Evolutionary conservation across 2,888 invertebrate genomes (phyloP), one percentile per base, ranked within the genome.

Genomic region (Punctoribates punctum): DNA sequence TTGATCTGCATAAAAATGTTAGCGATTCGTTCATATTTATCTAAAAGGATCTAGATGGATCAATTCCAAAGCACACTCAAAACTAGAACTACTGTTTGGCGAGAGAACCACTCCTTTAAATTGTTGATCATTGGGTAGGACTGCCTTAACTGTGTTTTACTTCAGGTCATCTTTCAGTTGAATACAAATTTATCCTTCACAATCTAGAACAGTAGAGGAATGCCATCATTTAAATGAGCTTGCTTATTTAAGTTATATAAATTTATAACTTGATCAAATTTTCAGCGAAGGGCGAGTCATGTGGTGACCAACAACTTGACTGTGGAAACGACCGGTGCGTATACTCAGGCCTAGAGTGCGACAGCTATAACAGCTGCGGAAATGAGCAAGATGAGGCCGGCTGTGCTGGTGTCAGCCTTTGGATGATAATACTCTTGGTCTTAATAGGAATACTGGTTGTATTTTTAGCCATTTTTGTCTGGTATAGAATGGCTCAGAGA

Each of bases 401-500:
- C 4, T 76, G 76, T 76, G 51, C 76, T 0, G 76, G 73, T 34
- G 42, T 76, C 34, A 73, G 76, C 29, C 27, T 54, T 72, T 73
- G 73, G 73, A 57, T 73, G 1, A 57, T 73, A 17, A 57, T 54
- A 20, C 51, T 76, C 4, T 38, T 76, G 15, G 17, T 76, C 9
- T 15, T 13, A 1, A 62, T 76, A 4, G 76, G 73, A 20, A 27
- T 76, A 51, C 25, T 76, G 51, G 76, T 76, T 0, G 76, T 76
- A 0, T 27, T 76, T 29, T 34, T 76, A 0, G 76, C 76, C 17
- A 46, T 76, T 17, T 65, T 76, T 20, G 76, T 76, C 29, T 76
- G 76, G 76, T 48, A 73, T 46, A 72, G 73, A 38, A 76, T 76
- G 76, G 72, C 76, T 38, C 70, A 72, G 38, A 57, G 54, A 76